Evolutionary conservation across 2,113 vertebrate genomes (phyloP), one percentile per base, ranked within the genome.

Genomic region (Gasterosteus nipponicus): DNA sequence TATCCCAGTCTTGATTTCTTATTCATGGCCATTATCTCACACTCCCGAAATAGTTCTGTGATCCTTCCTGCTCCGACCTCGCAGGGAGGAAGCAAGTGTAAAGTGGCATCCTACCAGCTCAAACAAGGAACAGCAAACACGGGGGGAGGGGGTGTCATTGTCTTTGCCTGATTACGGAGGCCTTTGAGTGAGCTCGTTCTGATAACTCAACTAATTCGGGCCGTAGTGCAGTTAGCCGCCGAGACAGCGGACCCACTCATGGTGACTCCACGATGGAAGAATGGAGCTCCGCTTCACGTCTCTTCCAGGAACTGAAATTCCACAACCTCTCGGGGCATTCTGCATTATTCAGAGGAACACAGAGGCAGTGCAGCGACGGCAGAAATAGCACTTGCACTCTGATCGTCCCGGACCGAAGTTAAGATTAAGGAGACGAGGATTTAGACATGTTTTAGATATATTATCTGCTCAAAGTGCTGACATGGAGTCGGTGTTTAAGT

Each of bases 291-390:
- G 35, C 73, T 66, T 39, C 69, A 75, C 29, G 41, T 64, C 77
- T 80, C 78, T 86, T 82, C 78, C 76, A 77, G 75, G 91, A 84
- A 94, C 83, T 60, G 88, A 65, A 90, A 93, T 91, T 87, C 91
- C 87, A 80, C 5, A 80, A 42, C 87, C 19, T 66, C 2, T 68
- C 74, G 81, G 56, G 84, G 89, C 89, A 80, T 80, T 53, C 49
- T 89, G 88, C 90, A 91, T 94, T 93, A 93, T 89, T 93, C 86
- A 93, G 89, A 7, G 26, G 63, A 84, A 90, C 85, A 89, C 75
- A 78, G 80, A 81, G 77, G 66, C 58, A 47, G 61, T 26, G 69
- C 49, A 83, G 76, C 79, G 69, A 61, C 84, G 60, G 60, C 22
- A 4, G 61, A 67, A 31, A 63, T 65, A 80, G 57, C 80, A 73